Percentiles rank a stretch among this genome's conserved stretches.
phyloP scores from a whole-genome alignment of 2,888 invertebrate species.

The Conops quadrifasciatus region DNA sequence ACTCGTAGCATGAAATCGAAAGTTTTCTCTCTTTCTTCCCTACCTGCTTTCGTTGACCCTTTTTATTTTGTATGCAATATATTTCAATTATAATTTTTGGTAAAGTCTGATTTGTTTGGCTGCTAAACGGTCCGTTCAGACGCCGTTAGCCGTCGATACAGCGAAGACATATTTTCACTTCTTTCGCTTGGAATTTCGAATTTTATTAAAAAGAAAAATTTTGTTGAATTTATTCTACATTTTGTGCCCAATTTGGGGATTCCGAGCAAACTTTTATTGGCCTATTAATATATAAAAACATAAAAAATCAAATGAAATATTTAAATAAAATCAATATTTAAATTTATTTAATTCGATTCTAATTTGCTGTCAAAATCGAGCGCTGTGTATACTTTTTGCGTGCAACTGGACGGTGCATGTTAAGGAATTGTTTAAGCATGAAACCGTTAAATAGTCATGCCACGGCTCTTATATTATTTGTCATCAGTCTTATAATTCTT shows the following conservation, averaged over 20 bases:
- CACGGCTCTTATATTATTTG: constrained; percentile 4
- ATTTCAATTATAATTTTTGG: too few species aligned
- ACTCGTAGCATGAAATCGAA: too few species aligned
- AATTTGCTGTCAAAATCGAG: not conserved
- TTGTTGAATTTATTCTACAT: constrained; percentile 1
- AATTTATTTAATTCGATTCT: constrained; percentile 5
- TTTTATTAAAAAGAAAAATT: constrained; percentile 7
- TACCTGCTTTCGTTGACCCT: too few species aligned
- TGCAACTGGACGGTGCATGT: not conserved
- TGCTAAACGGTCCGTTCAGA: constrained; percentile 2
- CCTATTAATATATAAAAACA: not conserved
- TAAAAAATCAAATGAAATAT: not conserved
- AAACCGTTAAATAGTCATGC: constrained; percentile 1
- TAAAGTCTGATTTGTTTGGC: too few species aligned
- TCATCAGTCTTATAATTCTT: constrained; percentile 12
- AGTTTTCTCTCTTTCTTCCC: too few species aligned
- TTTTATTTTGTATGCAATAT: too few species aligned
- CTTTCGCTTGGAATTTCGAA: constrained; percentile 7
- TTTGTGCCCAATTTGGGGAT: not conserved
- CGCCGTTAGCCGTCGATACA: not conserved
- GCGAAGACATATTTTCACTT: constrained; percentile 5
- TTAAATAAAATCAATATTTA: not conserved
- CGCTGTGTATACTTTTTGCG: not conserved
- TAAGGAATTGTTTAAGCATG: constrained; percentile 3
- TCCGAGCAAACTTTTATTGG: not conserved